Base-by-base conservation (phyloP, 2,113 vertebrate genomes). In the Apodemus sylvaticus region DNA sequence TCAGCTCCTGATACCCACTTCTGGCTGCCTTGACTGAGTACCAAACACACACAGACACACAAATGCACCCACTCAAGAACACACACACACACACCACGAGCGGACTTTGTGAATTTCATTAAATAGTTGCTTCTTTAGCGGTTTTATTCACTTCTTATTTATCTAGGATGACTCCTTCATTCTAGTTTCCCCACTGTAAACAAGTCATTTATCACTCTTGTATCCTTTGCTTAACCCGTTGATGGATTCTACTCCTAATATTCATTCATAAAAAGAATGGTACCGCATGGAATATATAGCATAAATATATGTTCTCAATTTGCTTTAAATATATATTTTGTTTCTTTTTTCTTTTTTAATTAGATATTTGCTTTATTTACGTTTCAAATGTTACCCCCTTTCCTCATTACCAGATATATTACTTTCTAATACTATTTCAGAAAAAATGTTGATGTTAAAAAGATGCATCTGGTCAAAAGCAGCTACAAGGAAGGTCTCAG, bases 361-460 rank as follows among this genome's bases (percentile, higher is more conserved):
- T 48, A 48, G 45, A 48, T 48, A 48, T 48, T 48, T 48, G 45
- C 45, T 48, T 48, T 48, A 48, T 48, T 48, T 48, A 48, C 45
- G 7, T 48, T 48, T 48, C 45, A 48, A 48, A 48, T 48, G 45
- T 48, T 48, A 48, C 7, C 45, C 45, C 45, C 45, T 48, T 48
- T 48, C 45, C 45, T 48, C 45, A 48, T 48, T 48, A 7, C 45
- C 45, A 48, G 45, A 48, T 48, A 3, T 48, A 48, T 58, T 66
- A 42, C 76, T 96, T 96, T 90, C 26, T 77, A 91, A 77, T 86
- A 79, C 16, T 36, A 53, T 86, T 94, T 97, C 42, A 76, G 7
- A 82, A 93, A 92, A 91, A 90, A 91, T 66, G 3, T 86, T 77
- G 20, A 20, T 31, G 24, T 81, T 89, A 36, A 94, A 93, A 68